phyloP scores from a whole-genome alignment of 2,888 invertebrate genomes.

The Thymelicus sylvestris region DNA sequence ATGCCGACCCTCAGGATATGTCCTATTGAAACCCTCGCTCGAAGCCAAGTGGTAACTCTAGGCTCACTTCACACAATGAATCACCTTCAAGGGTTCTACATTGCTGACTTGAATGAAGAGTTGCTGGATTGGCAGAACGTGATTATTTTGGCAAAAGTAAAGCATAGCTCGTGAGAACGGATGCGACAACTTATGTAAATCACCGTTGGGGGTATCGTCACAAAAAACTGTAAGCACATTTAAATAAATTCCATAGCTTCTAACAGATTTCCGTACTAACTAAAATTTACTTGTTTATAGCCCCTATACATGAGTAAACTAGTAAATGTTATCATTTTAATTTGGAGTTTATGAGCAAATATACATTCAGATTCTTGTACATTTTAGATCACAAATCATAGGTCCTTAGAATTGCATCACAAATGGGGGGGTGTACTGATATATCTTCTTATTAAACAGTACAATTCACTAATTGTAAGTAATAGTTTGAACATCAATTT shows the following conservation, averaged over 20 bases:
- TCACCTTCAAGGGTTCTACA: conserved; percentile 42
- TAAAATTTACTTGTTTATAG: not conserved
- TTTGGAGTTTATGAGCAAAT: not conserved
- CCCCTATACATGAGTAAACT: not conserved
- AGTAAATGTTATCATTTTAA: not conserved
- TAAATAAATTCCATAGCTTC: conserved; percentile 14
- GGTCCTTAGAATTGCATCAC: conserved; percentile 1
- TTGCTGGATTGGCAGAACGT: conserved; percentile 60
- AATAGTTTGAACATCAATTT: conserved; percentile 24
- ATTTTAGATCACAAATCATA: too few relatives aligned
- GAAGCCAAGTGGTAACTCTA: conserved; percentile 45
- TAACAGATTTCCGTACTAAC: not conserved
- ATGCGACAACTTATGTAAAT: conserved; percentile 49
- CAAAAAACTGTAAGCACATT: conserved; percentile 27
- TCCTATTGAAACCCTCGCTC: conserved; percentile 47
- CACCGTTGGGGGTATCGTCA: conserved; percentile 31
- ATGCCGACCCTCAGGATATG: conserved; percentile 61
- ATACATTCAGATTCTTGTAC: too few relatives aligned
- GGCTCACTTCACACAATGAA: conserved; percentile 42
- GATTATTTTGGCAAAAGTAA: conserved; percentile 64
- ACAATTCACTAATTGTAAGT: conserved; percentile 23
- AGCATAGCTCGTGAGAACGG: conserved; percentile 68
- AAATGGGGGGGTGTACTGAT: conserved; percentile 11
- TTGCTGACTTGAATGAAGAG: conserved; percentile 58
- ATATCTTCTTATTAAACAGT: conserved; percentile 19